phyloP scores from a whole-genome alignment of 2,113 vertebrate species.

The Balaenoptera acutorostrata region DNA sequence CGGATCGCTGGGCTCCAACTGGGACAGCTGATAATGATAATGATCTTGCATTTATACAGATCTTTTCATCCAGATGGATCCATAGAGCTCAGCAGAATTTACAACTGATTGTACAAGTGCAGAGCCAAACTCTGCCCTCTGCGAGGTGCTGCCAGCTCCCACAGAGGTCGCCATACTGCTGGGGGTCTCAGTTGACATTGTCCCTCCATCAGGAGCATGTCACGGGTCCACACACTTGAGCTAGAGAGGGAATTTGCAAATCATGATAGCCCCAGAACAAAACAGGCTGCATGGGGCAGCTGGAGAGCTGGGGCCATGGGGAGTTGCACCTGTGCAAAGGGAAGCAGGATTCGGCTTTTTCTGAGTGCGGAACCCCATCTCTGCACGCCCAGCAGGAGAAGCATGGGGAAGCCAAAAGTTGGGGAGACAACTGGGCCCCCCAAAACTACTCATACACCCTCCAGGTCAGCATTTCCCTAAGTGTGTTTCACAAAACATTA shows the following conservation, averaged over 20 bases:
- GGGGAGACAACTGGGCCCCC: not conserved
- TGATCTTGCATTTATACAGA: slow-evolving; percentile 47
- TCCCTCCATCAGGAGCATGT: not conserved
- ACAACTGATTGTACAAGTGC: slow-evolving; percentile 4
- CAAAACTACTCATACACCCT: not conserved
- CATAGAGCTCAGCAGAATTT: slow-evolving; percentile 48
- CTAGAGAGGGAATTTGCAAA: not conserved
- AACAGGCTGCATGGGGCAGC: not conserved
- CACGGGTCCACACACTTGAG: not conserved
- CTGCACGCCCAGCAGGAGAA: not conserved
- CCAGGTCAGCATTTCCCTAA: not conserved
- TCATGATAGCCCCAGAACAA: not conserved
- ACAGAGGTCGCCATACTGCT: not conserved
- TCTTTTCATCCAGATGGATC: slow-evolving; percentile 48
- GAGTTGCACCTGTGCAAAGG: not conserved
- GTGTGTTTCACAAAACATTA: not conserved
- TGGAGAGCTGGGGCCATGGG: not conserved
- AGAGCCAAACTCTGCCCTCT: slow-evolving; percentile 18
- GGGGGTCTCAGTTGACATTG: not conserved
- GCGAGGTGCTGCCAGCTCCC: not conserved
- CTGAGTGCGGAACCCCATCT: not conserved
- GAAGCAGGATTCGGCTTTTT: not conserved
- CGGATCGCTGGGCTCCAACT: not conserved
- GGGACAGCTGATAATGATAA: slow-evolving; percentile 44
- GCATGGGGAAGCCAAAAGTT: fast-evolving